Evolutionary conservation across 2,797 vertebrate species (phyloP), one percentile per base, ranked within the genome.

Genomic region (Synaphobranchus kaupii): DNA sequence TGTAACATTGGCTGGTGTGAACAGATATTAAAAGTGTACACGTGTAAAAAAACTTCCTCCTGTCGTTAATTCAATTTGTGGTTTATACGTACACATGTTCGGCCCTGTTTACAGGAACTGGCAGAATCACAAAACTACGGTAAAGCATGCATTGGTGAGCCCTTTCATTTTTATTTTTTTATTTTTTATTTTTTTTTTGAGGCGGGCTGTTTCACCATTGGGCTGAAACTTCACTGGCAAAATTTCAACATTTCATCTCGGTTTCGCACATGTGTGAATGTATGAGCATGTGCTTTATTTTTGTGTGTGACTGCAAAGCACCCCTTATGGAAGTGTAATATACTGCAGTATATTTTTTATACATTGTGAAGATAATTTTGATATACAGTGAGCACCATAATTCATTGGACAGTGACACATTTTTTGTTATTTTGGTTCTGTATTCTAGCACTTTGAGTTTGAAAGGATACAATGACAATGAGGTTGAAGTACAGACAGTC

Each of bases 1-100:
- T 50, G 22, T 10, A 48, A 81, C 15, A 20, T 81, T 81, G 78
- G 78, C 78, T 81, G 78, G 78, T 81, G 78, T 81, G 44, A 50
- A 50, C 12, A 50, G 12, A 12, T 25, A 25, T 81, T 47, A 50
- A n/a, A 81, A 48, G 22, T 81, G 71, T 20, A 25, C 47, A 50
- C 47, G 78, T 81, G 25, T 7, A 50, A 50, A 50, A 50, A 50
- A 22, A 81, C 25, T 8, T 50, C 47, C 78, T 50, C 25, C 78
- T 48, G 78, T 7, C 50, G 78, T n/a, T 48, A 81, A 81, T 81
- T 81, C 47, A 50, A n/a, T 50, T 50, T 81, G 44, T 81, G 78
- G 78, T 81, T 50, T 81, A 50, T 81, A 50, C 3, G 25, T 48
- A 7, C 78, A 81, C 47, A 50, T 81, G 78, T 81, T 81, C 78